Base-by-base conservation (phyloP, 2,113 vertebrate species). In the Dolichotis patagonum region DNA sequence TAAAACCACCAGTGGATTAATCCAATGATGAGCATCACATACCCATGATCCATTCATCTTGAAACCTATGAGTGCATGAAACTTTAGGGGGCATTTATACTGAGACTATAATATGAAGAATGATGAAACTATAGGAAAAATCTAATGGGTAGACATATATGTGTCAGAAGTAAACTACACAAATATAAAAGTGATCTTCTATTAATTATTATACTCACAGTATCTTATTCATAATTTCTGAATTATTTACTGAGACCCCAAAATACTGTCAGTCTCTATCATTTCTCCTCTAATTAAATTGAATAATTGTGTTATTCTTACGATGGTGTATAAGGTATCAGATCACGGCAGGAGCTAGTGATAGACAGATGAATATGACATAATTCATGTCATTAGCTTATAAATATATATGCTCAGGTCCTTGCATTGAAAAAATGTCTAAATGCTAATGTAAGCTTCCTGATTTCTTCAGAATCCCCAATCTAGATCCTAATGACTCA, bases 401-500 rank as follows among this genome's bases (percentile, higher is more conserved):
- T 52, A 52, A 80, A 54, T 90, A 63, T 11, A 67, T 87, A 58
- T 26, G 9, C 9, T 84, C 14, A 89, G 46, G 4, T 65, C 10
- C 30, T 91, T 62, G 1, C 49, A 19, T 8, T 32, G 28, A 12
- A 54, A 88, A 84, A 94, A 56, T 65, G 35, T 43, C 30, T 46
- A 85, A 9, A 90, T 85, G 22, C 12, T 67, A 32, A 32, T 5
- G 49, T 60, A 85, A 60, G 3, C 6, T 1, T 67, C 32, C 41
- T 80, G 14, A 56, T 73, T 90, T 94, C 22, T 95, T 96, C 30
- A 90, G 65, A 87, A 90, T 11, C 7, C 67, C 32, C 49, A 92
- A 32, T 17, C 1, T 73, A 73, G 6, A 5, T 80, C 46, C 20
- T 82, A 73, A n/a, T 56, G 54, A 77, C 16, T 7, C 30, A 75